Percentiles rank a stretch among this genome's conserved stretches.
Evolutionary conservation across 2,888 invertebrate genomes (phyloP).

Genomic region (Marasmarcha lunaedactyla): DNA sequence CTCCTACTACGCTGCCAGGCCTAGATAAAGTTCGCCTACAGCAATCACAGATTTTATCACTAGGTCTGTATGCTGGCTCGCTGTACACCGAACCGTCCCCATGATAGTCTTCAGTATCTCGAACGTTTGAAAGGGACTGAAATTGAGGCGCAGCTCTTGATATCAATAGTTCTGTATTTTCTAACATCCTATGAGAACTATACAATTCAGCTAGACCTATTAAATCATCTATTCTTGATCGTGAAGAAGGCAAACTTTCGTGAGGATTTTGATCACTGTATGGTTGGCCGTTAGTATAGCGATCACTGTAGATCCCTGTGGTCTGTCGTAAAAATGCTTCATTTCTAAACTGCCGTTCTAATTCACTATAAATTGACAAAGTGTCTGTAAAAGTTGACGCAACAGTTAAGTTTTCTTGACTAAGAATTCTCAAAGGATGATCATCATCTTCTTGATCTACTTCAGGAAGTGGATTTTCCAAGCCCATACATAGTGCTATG

Average conservation of each 20-base stretch:
- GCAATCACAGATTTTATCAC: slow-evolving; percentile 82
- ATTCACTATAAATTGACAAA: slow-evolving; percentile 74
- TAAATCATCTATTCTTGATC: slow-evolving; percentile 81
- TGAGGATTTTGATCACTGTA: slow-evolving; percentile 51
- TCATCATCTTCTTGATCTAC: slow-evolving; percentile 81
- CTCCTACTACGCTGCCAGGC: slow-evolving; percentile 75
- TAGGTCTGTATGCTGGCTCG: slow-evolving; percentile 82
- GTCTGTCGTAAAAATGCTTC: slow-evolving; percentile 71
- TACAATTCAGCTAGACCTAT: slow-evolving; percentile 86
- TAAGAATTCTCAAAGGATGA: slow-evolving; percentile 89
- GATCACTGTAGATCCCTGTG: slow-evolving; percentile 67
- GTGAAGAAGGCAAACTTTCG: slow-evolving; percentile 55
- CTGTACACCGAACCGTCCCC: slow-evolving; percentile 87
- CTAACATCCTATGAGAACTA: slow-evolving; percentile 81
- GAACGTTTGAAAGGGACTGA: slow-evolving; percentile 78
- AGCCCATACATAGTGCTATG: slow-evolving; percentile 87
- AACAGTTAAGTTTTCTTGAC: slow-evolving; percentile 91
- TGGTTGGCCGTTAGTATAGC: slow-evolving; percentile 44
- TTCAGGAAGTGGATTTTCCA: slow-evolving; percentile 78
- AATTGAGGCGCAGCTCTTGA: slow-evolving; percentile 72
- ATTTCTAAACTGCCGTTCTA: slow-evolving; percentile 74
- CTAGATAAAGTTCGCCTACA: slow-evolving; percentile 78
- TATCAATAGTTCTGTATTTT: slow-evolving; percentile 71
- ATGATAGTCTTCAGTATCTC: slow-evolving; percentile 75
- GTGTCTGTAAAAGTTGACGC: slow-evolving; percentile 91